Evolutionary conservation across 2,797 vertebrate genomes (phyloP), one percentile per base, ranked within the genome.

Genomic region (Argyrosomus regius): DNA sequence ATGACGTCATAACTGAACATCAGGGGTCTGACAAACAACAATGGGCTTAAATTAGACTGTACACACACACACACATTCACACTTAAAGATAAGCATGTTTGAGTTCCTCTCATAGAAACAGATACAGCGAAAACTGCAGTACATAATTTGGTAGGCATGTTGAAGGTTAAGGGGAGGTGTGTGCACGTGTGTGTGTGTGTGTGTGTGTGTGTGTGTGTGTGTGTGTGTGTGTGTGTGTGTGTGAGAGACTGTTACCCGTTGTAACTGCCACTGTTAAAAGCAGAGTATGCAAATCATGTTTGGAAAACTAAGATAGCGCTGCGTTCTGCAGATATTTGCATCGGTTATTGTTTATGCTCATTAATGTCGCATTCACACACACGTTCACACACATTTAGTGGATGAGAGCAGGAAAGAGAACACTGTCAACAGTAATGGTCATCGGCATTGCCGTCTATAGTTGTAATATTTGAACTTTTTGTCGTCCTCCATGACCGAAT

Each of bases 1-100:
- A 60, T 64, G 72, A 75, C 39, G 61, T 89, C 78, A 84, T 79
- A 88, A 87, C 81, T 28, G 83, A 90, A 83, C 56, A 77, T 72
- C 52, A 17, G 6, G 43, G 58, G 56, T 74, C 48, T 64, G 53
- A 41, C 49, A 61, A 70, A 81, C 64, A 68, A 66, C 62, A 73
- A 54, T 59, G 46, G 45, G 67, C 66, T 61, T 63, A 52, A 77
- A 61, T 71, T 50, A 56, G 35, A 75, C 50, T 39, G 64, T 39
- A 48, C 24, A 59, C 35, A 60, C 61, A 78, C 53, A 18, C 50
- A 56, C 46, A 72, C 62, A 66, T n/a, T n/a, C n/a, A 28, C 16
- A 41, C 54, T 9, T 9, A 39, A 16, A 70, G 77, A 80, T 83
- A 90, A 66, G 65, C 35, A 48, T 58, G 64, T 77, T 80, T 82